Evolutionary conservation across 2,888 invertebrate genomes (phyloP), one percentile per base, ranked within the genome.

Genomic region (Drosophila bunnanda): DNA sequence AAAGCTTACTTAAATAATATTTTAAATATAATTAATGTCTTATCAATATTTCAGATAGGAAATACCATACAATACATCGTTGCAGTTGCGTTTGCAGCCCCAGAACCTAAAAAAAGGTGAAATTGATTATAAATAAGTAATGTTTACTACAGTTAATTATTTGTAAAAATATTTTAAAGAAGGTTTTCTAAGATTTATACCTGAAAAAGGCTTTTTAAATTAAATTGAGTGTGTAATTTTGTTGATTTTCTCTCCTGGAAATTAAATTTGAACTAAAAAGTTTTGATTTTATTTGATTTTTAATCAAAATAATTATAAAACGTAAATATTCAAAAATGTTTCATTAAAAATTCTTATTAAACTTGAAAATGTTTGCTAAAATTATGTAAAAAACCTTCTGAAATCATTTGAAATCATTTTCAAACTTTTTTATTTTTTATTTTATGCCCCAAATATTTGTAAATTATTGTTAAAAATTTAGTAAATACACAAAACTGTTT

Each of bases 61-160:
- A 32, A 50, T 5, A 50, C 20, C 48, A 17, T 13, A 48, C 7
- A 12, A 12, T 17, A 12, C 28, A 32, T 9, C 8, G 50, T 32
- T 50, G 32, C 50, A 32, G 50, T 50, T 17, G 30, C 4, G 30
- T 30, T 48, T 50, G 50, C 32, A 32, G 50, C 12, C 17, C 9
- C 20, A 32, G 13, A 20, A 50, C 13, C 20, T 15, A 20, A 50
- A 4, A 50, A 4, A 50, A 50, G 43, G 43, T 43, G 22, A 2
- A 12, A 1, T 7, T 22, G 13, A 22, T 22, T n/a, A 10, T 25
- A n/a, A 43, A 25, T n/a, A 22, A 22, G 20, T 20, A 13, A 7
- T 10, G 25, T n/a, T 22, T 25, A n/a, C 15, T n/a, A 0, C 0
- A 25, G 8, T 22, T 15, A 17, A 20, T 15, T 15, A 25, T 25